These are phyloP conservation scores for Amphipyra tragopoginis DNA, from an alignment of 2,888 invertebrate genomes.

Conservation along the genomic window DNA sequence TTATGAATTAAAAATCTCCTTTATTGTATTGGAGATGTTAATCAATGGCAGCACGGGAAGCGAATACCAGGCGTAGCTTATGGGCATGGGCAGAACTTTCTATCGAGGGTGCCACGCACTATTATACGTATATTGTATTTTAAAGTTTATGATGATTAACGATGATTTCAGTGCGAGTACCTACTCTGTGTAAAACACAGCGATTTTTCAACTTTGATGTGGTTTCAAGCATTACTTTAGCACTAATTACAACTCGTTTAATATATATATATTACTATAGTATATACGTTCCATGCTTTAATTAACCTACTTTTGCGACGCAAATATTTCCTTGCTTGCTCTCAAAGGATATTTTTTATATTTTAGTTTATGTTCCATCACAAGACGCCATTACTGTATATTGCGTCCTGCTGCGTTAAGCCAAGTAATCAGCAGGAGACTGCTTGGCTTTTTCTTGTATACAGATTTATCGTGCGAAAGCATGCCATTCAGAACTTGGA, in stretches of 20 bases:
- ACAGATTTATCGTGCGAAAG: slow-evolving; percentile 35
- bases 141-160: no score
- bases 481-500: slow-evolving; percentile 15
- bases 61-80: no score
- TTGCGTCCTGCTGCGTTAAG: slow-evolving; percentile 48
- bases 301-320: slow-evolving; percentile 29
- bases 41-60: no score
- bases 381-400: slow-evolving; percentile 45
- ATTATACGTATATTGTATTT: no score
- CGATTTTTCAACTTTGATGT: slow-evolving; percentile 1
- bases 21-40: no score
- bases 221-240: background rate
- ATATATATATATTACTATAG: no score
- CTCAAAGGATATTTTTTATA: slow-evolving; percentile 37
- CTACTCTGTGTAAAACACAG: background rate
- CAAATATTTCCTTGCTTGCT: slow-evolving; percentile 29
- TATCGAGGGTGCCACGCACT: no score
- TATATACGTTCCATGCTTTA: slow-evolving; percentile 7
- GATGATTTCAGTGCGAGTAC: no score
- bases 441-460: slow-evolving; percentile 51
- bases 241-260: slow-evolving; percentile 24
- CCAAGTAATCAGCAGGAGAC: slow-evolving; percentile 38
- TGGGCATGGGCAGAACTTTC: no score
- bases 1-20: no score
- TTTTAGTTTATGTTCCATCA: slow-evolving; percentile 48